Conservation (phyloP, 2,113 vertebrate genomes). For the Uropsilus gracilis region DNA sequence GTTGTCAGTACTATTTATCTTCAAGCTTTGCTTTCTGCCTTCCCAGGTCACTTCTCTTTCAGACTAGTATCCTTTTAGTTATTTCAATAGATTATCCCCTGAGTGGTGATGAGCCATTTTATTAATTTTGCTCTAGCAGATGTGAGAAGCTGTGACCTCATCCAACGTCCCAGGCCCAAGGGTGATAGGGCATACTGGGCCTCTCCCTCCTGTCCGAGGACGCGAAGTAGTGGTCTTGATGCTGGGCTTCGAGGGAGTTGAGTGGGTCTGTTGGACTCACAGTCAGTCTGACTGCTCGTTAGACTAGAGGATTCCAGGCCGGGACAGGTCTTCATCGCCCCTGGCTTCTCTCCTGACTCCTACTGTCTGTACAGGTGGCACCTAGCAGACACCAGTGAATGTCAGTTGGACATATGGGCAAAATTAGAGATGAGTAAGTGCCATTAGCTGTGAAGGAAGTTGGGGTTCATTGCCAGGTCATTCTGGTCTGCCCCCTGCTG, state of each 20-base stretch:
- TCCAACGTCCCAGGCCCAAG: neutral
- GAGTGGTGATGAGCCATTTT: conserved; percentile 50
- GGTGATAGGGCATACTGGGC: neutral
- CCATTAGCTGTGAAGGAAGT: neutral
- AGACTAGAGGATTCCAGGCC: neutral
- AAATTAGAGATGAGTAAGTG: neutral
- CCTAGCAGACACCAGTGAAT: neutral
- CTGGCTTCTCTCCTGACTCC: neutral
- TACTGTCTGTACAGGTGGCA: neutral
- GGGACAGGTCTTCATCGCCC: neutral
- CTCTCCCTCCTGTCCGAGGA: neutral
- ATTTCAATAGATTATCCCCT: conserved; percentile 67
- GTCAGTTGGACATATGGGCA: neutral
- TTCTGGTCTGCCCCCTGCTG: neutral
- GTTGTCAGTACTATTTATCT: conserved; percentile 76
- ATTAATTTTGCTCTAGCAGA: conserved; percentile 55
- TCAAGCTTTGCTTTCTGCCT: conserved; percentile 67
- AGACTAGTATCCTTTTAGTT: conserved; percentile 72
- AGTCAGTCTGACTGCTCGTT: too few species aligned
- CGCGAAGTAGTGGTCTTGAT: neutral
- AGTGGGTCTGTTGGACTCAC: fast-evolving
- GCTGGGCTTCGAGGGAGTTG: neutral
- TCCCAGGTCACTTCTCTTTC: conserved; percentile 47
- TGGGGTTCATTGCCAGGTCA: neutral
- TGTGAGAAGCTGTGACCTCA: neutral